Evolutionary conservation across 2,888 invertebrate species (phyloP).

Genomic region (Pandemis heparana): DNA sequence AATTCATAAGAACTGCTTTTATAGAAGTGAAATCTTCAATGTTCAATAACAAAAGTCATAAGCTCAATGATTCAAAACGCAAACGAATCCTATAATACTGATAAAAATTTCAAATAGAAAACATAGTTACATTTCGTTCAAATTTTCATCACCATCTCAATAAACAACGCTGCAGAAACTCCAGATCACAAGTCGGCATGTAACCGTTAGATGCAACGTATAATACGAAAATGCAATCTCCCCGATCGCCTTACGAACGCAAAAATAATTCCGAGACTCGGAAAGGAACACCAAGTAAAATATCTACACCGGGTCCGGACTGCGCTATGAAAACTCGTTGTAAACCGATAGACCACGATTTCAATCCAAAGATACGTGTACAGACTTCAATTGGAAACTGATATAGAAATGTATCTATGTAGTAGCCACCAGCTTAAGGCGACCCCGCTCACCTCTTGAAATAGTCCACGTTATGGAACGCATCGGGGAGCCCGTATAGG

Average conservation of each 20-base stretch:
- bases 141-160: neutral
- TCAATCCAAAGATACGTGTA: conserved; percentile 60
- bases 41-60: no score
- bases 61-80: no score
- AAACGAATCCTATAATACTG: neutral
- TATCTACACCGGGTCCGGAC: conserved; percentile 35
- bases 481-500: conserved; percentile 4
- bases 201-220: conserved; percentile 25
- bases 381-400: conserved; percentile 48
- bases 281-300: conserved; percentile 35
- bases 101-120: neutral
- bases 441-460: conserved; percentile 18
- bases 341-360: conserved; percentile 61
- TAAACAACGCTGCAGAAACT: neutral
- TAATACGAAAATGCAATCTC: conserved; percentile 42
- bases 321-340: conserved; percentile 53
- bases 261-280: conserved; percentile 39
- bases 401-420: conserved; percentile 36
- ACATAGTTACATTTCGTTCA: neutral
- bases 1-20: no score
- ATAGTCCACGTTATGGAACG: neutral
- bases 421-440: conserved; percentile 21
- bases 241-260: conserved; percentile 40
- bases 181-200: conserved; percentile 11
- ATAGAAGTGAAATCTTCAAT: no score